A percentile compares a stretch with the other conserved stretches of the same genome.
Conservation (phyloP, 2,888 invertebrate genomes). For the Eucera pruinosa region DNA sequence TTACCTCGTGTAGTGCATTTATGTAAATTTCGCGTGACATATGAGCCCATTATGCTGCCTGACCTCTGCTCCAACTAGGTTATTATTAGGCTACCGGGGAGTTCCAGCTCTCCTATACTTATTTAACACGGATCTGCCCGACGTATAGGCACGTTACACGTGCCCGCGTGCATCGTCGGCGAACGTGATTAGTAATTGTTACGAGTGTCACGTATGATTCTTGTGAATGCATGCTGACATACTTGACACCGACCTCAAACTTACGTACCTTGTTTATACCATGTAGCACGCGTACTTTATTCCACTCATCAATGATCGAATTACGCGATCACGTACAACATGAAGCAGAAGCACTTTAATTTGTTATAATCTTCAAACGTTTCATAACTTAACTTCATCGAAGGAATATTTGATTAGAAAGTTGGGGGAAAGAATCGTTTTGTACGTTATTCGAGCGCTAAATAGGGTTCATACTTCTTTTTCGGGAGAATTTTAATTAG, state of each 20-base stretch:
- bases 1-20: constrained; percentile 55
- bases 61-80: constrained; percentile 49
- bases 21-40: constrained; percentile 53
- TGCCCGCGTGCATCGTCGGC: constrained; percentile 12
- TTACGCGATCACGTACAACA: constrained; percentile 19
- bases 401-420: too few relatives aligned
- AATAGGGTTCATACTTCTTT: too few relatives aligned
- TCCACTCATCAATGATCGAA: constrained; percentile 19
- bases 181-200: constrained; percentile 57
- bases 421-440: too few relatives aligned
- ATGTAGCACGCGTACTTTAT: constrained; percentile 48
- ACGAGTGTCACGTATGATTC: constrained; percentile 57
- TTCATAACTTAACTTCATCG: too few relatives aligned
- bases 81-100: constrained; percentile 69
- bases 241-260: constrained; percentile 38
- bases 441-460: too few relatives aligned
- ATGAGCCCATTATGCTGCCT: constrained; percentile 58
- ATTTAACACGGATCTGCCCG: constrained; percentile 45
- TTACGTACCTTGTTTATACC: constrained; percentile 14
- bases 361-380: too few relatives aligned
- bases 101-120: constrained; percentile 52
- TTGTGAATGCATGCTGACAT: constrained; percentile 38
- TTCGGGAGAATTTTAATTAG: too few relatives aligned
- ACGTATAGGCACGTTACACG: constrained; percentile 1
- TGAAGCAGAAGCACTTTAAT: background rate